Percentiles rank a stretch among this genome's conserved stretches.
These are phyloP conservation scores for Spilarctia lutea DNA, from an alignment of 2,888 invertebrate species.

Conservation along the genomic window DNA sequence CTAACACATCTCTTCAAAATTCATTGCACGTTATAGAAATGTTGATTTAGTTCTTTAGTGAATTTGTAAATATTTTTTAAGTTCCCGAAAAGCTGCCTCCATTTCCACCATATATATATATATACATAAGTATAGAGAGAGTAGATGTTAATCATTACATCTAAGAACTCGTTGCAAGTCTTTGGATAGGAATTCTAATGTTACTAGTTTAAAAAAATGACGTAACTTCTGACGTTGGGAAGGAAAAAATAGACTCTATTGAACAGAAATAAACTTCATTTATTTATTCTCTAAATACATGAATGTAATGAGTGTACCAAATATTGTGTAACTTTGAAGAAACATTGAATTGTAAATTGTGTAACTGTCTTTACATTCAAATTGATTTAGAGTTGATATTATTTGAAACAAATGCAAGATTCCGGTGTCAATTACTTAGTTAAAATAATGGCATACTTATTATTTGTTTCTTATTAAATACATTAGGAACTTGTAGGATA, in stretches of 20 bases:
- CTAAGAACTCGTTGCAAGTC: neutral
- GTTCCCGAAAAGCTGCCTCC: neutral
- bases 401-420: neutral
- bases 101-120: neutral
- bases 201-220: neutral
- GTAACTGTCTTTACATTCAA: too few species aligned
- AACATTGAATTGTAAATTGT: neutral
- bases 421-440: neutral
- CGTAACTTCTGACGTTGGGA: neutral
- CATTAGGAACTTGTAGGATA: too few species aligned
- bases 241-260: neutral
- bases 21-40: too few species aligned
- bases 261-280: neutral
- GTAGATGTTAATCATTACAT: neutral
- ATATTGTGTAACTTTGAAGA: neutral
- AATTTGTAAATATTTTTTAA: neutral
- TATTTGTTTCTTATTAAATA: too few species aligned
- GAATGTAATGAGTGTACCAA: neutral
- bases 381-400: too few species aligned
- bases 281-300: neutral
- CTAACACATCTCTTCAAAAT: too few species aligned
- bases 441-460: too few species aligned
- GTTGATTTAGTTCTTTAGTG: neutral
- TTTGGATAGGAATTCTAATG: neutral
- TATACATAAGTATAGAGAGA: too few species aligned